Base-by-base conservation (phyloP, 92 coral and sea anemone species). In the Isaurus tuberculatus region DNA sequence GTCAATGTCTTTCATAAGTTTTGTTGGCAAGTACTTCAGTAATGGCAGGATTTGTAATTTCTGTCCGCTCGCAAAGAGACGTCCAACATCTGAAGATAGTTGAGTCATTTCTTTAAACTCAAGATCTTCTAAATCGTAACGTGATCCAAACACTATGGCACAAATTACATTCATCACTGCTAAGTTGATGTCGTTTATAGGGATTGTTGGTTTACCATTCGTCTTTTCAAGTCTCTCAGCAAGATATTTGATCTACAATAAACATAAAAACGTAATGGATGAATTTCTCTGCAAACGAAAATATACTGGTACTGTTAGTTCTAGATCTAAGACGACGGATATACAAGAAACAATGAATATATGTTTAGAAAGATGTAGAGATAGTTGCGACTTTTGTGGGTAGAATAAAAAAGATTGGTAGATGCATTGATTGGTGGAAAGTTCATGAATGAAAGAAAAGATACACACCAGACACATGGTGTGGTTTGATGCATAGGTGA, bases 41-140 rank as follows among this genome's bases (percentile, higher is more conserved):
- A 85, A 61, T 5, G 90, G 90, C 25, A 87, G 55, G 7, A 81
- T 43, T 31, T 73, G 86, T 31, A 87, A 57, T 15, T 80, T 11
- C 11, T 67, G 44, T 30, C 29, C 44, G 34, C 90, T 85, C 37
- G 71, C 73, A 8, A 86, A 19, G 0, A 86, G 46, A 83, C 89
- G 71, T 1, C 55, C 43, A 7, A 37, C 57, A 1, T 26, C 32
- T 58, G 83, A 49, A 29, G 46, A 72, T 23, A 44, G 20, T 36
- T 87, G 75, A 13, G 57, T 22, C 27, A 87, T 19, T 53, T 82
- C 69, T 19, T 82, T 79, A 83, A 87, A 87, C 11, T 87, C 91
- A 15, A 74, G 87, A 57, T 87, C 91, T 7, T 87, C 79, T 40
- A 73, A 42, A n/a, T 82, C 91, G 55, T 87, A 87, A 11, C 91